Base-by-base conservation (phyloP, 2,113 vertebrate genomes). In the Gracilinanus agilis region DNA sequence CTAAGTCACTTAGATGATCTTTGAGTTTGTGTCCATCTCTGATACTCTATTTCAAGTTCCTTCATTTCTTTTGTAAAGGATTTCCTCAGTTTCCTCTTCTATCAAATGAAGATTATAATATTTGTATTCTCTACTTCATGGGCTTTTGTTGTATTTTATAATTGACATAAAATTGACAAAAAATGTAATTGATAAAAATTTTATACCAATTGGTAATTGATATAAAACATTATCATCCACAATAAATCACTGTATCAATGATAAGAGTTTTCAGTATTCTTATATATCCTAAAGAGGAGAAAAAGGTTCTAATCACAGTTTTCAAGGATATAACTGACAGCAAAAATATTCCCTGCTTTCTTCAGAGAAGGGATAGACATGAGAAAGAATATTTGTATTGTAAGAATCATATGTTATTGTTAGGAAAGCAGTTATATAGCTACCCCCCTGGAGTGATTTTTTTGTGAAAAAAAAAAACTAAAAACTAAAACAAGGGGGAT, bases 371-470 rank as follows among this genome's bases (percentile, higher is more conserved):
- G 89, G 44, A 54, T 92, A 53, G 91, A 94, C 2, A 24, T 49
- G 13, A 12, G 40, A 54, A 95, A 94, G 90, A 91, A 91, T 90
- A 40, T 90, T 94, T 75, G 75, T 44, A 56, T 44, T 25, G n/a
- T 75, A 4, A 90, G 12, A 54, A 27, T 29, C 55, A 29, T 61
- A 40, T 40, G 19, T 83, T 40, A 21, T 83, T 91, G 24, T 88
- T 29, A 49, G 53, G 44, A 16, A 92, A 19, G 27, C 0, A 0
- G 2, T 2, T 54, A 25, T 40, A 2, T 53, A 29, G 3, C 55
- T 24, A 25, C 44, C 83, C 44, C 92, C 75, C 53, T 44, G 88
- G 93, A 44, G 23, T 55, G 61, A 0, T 61, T 88, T 23, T n/a
- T 53, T 61, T 34, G 29, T 23, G 1, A 23, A 83, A 83, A 83